Base-by-base conservation (phyloP, 2,113 vertebrate species). In the Anarrhichthys ocellatus region DNA sequence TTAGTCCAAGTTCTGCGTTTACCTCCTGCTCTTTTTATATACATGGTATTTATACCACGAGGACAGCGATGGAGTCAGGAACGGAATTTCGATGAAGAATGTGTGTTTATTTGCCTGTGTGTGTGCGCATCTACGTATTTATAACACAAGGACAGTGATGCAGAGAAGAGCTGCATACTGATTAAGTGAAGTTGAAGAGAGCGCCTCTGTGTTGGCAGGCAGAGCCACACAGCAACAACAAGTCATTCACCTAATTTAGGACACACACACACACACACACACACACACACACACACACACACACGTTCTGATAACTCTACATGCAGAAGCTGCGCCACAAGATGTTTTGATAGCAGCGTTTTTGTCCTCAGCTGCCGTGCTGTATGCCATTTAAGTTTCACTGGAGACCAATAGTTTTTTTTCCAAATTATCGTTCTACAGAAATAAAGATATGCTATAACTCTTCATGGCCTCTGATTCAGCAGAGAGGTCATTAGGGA, bases 181-280 rank as follows among this genome's bases (percentile, higher is more conserved):
- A 94, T 91, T 62, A 92, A 88, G 84, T 64, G 72, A 79, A 91
- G 88, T 90, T 54, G 78, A 90, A 93, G 90, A 93, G 88, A 91
- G 92, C 85, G 87, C 76, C 85, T 92, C 81, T 92, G 89, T 93
- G 88, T 90, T 92, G 90, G 91, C 92, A 93, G 82, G 77, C 90
- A 82, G 81, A 89, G 71, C 75, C 83, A 84, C 77, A 82, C 62
- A 76, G 86, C 82, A 91, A 92, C 92, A 93, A 91, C 74, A 90
- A 91, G 91, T 90, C 90, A 93, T 93, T 93, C 92, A 92, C 87
- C 89, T 92, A 92, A 91, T 87, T 90, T 90, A 90, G 76, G 78
- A 83, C 85, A 86, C 69, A 50, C 82, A 83, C 68, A 65, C 63
- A 40, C 62, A 64, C 72, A 77, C 58, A 76, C 15, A 84, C 83